Evolutionary conservation across 2,113 vertebrate genomes (phyloP).

Genomic region (Sander vitreus): DNA sequence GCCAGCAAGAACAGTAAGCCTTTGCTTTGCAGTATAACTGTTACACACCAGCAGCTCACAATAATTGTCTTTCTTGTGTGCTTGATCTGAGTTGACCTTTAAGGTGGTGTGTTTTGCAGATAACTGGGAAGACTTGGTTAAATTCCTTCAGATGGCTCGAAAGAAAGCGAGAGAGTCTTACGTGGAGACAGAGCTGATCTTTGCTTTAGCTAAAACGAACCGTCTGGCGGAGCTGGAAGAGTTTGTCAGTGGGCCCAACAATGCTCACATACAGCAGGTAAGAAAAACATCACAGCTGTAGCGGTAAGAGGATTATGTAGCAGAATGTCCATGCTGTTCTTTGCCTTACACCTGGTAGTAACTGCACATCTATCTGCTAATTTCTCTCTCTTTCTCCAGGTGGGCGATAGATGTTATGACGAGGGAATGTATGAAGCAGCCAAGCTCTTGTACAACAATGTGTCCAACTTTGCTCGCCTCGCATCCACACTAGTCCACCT

Average conservation of each 20-base stretch:
- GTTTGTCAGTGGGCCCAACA: constrained; percentile 93
- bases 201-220: constrained; percentile 93
- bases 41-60: not conserved
- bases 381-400: constrained; percentile 75
- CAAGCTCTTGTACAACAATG: constrained; percentile 90
- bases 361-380: not conserved
- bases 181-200: constrained; percentile 93
- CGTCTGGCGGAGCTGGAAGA: constrained; percentile 93
- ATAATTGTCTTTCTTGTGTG: not conserved
- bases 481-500: constrained; percentile 92
- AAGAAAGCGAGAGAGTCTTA: constrained; percentile 92
- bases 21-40: constrained; percentile 36
- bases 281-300: constrained; percentile 2
- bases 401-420: constrained; percentile 93
- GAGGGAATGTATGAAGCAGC: constrained; percentile 92
- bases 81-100: not conserved
- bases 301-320: not conserved
- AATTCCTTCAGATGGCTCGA: constrained; percentile 94
- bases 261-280: constrained; percentile 95
- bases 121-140: constrained; percentile 95
- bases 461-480: constrained; percentile 93
- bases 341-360: not conserved
- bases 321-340: not conserved
- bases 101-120: constrained; percentile 78
- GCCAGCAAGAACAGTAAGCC: constrained; percentile 89